Base-by-base conservation (phyloP, 1,140 invertebrate species). In the Drosophila eugracilis region DNA sequence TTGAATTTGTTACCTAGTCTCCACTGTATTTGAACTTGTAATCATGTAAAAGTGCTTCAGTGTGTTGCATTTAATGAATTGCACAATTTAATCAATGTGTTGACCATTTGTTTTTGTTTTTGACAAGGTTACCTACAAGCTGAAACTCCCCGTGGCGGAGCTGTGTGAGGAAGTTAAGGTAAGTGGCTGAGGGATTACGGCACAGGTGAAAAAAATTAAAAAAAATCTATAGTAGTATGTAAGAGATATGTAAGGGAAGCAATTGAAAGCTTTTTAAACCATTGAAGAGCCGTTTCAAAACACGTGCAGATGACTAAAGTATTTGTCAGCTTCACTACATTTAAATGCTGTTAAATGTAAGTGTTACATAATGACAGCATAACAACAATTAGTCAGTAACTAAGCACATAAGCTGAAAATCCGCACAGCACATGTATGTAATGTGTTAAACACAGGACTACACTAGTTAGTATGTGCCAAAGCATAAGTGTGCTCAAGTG, bases 101-200 rank as follows among this genome's bases (percentile, higher is more conserved):
- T 67, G 65, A 53, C 60, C 55, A 50, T 55, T 54, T 70, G 15
- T 50, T 65, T 50, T 44, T 32, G 52, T 39, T 75, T 75, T 55
- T 36, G 28, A 52, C 55, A 45, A 91, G 90, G 89, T 91, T 53
- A 76, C 76, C 37, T 90, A 89, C 67, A 97, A 96, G 86, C 94
- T 96, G 15, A 98, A 98, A 89, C 93, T 99, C 54, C 92, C 95
- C 0, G 95, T 96, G 89, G 95, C 97, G 5, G 94, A 98, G 86
- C 93, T 99, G 1, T 93, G 98, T 4, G 91, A 95, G 77, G 96
- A 98, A 94, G 95, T 99, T 39, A 93, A 95, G 93, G 97, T 98
- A 93, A 94, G 93, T 93, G 71, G 10, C 42, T 34, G 62, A 36
- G 30, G 57, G 42, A 37, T 32, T 55, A 44, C 6, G 21, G 12